Percentiles rank a stretch among this genome's conserved stretches.
Evolutionary conservation across 1,140 invertebrate genomes (phyloP).

Genomic region (Ephestia elutella): DNA sequence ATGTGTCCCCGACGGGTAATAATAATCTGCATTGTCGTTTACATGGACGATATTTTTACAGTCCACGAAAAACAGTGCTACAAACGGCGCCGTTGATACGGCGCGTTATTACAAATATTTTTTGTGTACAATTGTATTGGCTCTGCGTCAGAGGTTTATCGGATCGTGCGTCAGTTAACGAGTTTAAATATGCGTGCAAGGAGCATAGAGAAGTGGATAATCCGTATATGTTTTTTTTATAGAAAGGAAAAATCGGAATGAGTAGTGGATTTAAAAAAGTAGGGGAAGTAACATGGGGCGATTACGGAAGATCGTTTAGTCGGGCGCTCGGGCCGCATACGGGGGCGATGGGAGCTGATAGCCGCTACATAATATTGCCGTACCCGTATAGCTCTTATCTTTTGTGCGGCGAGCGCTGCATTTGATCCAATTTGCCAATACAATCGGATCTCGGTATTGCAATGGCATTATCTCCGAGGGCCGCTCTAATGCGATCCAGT

Average conservation of each 20-base stretch:
- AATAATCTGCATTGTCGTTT: constrained; percentile 70
- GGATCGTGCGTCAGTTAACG: no score
- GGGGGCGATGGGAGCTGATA: constrained; percentile 38
- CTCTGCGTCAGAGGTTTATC: background rate
- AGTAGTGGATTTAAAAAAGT: constrained; percentile 5
- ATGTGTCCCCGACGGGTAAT: constrained; percentile 56
- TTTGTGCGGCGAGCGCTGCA: constrained; percentile 68
- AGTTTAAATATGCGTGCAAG: no score
- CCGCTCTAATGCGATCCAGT: constrained; percentile 58
- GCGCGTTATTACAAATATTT: constrained; percentile 40
- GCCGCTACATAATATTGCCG: constrained; percentile 54
- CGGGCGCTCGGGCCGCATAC: constrained; percentile 25
- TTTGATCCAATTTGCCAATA: constrained; percentile 75
- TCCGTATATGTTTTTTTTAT: no score
- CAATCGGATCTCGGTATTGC: constrained; percentile 71
- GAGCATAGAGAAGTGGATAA: constrained; percentile 6
- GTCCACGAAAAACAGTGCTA: constrained; percentile 51
- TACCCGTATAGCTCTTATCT: constrained; percentile 61
- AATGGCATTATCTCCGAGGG: constrained; percentile 64
- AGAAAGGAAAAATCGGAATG: no score
- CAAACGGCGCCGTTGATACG: constrained; percentile 28
- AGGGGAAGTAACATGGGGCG: constrained; percentile 30
- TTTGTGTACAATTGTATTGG: constrained; percentile 34
- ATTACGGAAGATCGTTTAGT: constrained; percentile 38
- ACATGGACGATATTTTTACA: constrained; percentile 64